Evolutionary conservation across 2,888 invertebrate species (phyloP).

Genomic region (Scrobipalpa costella): DNA sequence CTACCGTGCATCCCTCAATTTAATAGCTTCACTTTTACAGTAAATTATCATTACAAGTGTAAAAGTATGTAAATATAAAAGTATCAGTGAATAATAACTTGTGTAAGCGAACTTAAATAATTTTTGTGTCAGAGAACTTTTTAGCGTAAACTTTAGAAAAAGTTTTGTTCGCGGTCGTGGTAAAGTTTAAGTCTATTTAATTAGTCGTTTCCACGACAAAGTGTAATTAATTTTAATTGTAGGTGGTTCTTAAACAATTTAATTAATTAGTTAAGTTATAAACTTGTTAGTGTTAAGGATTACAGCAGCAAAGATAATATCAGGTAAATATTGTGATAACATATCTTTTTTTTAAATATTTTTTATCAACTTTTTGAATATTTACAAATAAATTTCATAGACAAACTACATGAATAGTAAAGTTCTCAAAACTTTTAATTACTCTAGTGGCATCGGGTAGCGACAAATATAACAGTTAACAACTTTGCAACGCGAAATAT

Average conservation of each 20-base stretch:
- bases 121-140: neutral
- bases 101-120: neutral
- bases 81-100: neutral
- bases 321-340: conserved; percentile 8
- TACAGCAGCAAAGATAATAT: neutral
- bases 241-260: neutral
- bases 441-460: too few species aligned
- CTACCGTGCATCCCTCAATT: neutral
- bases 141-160: neutral
- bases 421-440: too few species aligned
- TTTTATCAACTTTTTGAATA: neutral
- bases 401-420: too few species aligned
- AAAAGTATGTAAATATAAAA: neutral
- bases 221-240: neutral
- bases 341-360: neutral
- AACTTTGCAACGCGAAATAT: too few species aligned
- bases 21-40: neutral
- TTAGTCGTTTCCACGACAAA: neutral
- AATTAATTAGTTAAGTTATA: neutral
- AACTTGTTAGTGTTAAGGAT: neutral
- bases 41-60: neutral
- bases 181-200: neutral
- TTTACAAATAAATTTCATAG: too few species aligned
- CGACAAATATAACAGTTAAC: too few species aligned
- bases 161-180: neutral